Conservation (phyloP, 2,888 invertebrate species). For the Antitype chi region DNA sequence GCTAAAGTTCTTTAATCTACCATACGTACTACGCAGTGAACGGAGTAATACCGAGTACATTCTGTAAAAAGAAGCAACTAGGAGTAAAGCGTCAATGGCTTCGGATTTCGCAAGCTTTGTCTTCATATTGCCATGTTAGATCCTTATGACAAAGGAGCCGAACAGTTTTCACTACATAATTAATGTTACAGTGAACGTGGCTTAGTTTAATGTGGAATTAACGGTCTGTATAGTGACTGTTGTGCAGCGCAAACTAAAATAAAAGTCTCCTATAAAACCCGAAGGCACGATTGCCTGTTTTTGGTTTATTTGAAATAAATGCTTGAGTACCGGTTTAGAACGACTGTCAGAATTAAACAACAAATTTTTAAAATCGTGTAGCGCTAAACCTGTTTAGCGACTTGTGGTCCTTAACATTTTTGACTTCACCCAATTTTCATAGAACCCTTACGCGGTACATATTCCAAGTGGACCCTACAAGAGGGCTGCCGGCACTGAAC, state of each 20-base stretch:
- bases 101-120: constrained; percentile 16
- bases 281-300: neutral
- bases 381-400: neutral
- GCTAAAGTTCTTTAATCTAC: neutral
- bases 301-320: too few species aligned
- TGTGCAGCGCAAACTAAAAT: neutral
- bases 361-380: neutral
- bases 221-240: neutral
- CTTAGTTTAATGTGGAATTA: neutral
- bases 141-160: neutral
- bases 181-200: neutral
- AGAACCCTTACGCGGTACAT: too few species aligned
- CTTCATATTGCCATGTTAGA: neutral
- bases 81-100: constrained; percentile 9
- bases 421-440: too few species aligned
- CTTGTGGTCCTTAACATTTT: neutral
- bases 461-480: neutral
- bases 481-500: too few species aligned
- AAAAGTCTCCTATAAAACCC: neutral
- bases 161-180: neutral
- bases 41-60: neutral
- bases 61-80: neutral
- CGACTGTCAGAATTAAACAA: neutral
- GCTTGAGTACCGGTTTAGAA: neutral
- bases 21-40: neutral